phyloP scores from a whole-genome alignment of 1,140 invertebrate genomes.

The Drosophila arizonae region DNA sequence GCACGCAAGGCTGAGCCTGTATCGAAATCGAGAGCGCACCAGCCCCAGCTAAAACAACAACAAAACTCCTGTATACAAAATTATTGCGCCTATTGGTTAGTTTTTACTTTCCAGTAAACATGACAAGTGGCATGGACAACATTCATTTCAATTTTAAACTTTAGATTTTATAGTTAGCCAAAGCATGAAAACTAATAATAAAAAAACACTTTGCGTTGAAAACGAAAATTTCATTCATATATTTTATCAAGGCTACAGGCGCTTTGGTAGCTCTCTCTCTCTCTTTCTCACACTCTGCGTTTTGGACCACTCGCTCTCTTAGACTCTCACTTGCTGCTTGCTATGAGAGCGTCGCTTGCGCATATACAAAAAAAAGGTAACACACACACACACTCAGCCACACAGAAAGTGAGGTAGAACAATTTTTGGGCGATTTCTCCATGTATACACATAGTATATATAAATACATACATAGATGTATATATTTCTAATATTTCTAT shows the following conservation, averaged over 20 bases:
- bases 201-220: conserved; percentile 25
- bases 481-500: not conserved
- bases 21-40: conserved; percentile 34
- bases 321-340: conserved; percentile 42
- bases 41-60: conserved; percentile 43
- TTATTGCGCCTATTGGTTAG: not conserved
- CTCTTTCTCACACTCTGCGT: not conserved
- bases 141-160: not conserved
- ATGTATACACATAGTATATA: conserved; percentile 56
- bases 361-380: conserved; percentile 54
- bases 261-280: conserved; percentile 1
- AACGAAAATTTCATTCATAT: conserved; percentile 71
- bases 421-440: conserved; percentile 77
- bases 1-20: conserved; percentile 45
- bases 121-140: not conserved
- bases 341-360: conserved; percentile 61
- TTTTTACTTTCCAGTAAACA: not conserved
- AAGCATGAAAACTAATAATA: conserved; percentile 2
- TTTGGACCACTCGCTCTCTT: conserved; percentile 26
- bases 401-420: conserved; percentile 53
- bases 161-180: not conserved
- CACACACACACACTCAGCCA: conserved; percentile 29
- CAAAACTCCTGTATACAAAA: conserved; percentile 26
- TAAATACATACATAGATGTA: conserved; percentile 25
- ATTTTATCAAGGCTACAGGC: conserved; percentile 64